These are phyloP conservation scores for Etheostoma cragini DNA, from an alignment of 2,113 vertebrate genomes.

Conservation along the genomic window DNA sequence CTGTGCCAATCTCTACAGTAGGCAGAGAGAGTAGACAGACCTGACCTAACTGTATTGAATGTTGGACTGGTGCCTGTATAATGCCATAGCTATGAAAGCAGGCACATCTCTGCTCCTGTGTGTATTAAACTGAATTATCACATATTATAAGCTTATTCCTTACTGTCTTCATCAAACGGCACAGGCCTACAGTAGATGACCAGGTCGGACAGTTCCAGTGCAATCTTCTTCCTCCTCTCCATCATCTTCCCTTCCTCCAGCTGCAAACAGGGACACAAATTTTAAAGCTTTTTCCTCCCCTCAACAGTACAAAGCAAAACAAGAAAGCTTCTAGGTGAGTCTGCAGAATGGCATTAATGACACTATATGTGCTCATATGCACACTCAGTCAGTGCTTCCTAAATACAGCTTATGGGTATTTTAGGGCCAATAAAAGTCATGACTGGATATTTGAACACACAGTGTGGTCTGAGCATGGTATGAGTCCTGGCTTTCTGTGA, in stretches of 20 bases:
- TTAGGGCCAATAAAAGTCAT: background rate
- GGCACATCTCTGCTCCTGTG: background rate
- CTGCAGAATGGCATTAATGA: background rate
- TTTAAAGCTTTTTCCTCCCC: background rate
- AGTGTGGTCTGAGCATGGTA: background rate
- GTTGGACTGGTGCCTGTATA: background rate
- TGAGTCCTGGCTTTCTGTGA: slow-evolving; percentile 1
- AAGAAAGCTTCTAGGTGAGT: background rate
- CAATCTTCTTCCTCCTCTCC: slow-evolving; percentile 99
- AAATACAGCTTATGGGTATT: slow-evolving; percentile 15
- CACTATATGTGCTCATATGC: background rate
- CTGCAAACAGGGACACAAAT: slow-evolving; percentile 74
- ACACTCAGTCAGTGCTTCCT: background rate
- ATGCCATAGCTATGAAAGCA: background rate
- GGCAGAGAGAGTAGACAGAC: background rate
- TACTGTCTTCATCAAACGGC: slow-evolving; percentile 99
- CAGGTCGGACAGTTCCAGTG: slow-evolving; percentile 95
- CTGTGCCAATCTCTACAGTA: slow-evolving; percentile 92
- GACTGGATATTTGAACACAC: background rate
- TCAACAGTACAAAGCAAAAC: background rate
- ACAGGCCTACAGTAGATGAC: slow-evolving; percentile 98
- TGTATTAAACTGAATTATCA: background rate
- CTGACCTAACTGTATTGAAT: background rate
- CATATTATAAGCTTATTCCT: slow-evolving; percentile 61
- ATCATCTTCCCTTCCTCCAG: slow-evolving; percentile 98